Evolutionary conservation across 2,113 vertebrate species (phyloP).

Genomic region (Pelvicachromis taeniatus): DNA sequence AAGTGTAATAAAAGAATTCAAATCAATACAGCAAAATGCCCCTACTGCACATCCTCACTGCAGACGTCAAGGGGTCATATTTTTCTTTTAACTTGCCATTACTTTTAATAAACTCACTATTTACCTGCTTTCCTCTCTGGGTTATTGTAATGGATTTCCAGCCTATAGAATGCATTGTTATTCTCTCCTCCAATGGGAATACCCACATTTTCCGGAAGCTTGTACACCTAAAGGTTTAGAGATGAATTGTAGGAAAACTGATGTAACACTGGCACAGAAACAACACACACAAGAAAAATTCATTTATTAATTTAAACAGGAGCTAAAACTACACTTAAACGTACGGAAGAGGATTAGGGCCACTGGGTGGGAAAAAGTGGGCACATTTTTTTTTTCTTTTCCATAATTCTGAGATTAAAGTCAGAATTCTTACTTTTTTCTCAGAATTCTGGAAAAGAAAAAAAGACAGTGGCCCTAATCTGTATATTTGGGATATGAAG

Average conservation of each 20-base stretch:
- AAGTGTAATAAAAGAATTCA: background rate
- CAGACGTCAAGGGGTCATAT: background rate
- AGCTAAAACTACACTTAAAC: background rate
- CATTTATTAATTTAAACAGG: background rate
- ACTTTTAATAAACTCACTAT: background rate
- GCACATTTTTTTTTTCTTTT: no score
- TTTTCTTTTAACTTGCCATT: background rate
- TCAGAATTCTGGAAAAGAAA: no score
- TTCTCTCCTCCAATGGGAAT: slow-evolving; percentile 71
- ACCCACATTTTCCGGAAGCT: slow-evolving; percentile 58
- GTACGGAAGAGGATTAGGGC: no score
- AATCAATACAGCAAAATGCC: background rate
- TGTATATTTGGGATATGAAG: background rate
- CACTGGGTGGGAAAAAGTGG: no score
- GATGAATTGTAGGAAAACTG: background rate
- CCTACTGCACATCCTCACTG: background rate
- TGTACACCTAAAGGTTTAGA: background rate
- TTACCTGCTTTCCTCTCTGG: slow-evolving; percentile 63
- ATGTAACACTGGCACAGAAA: background rate
- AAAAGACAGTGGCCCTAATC: no score
- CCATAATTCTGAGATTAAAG: no score
- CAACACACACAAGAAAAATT: background rate
- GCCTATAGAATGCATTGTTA: slow-evolving; percentile 56
- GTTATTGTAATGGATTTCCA: slow-evolving; percentile 86
- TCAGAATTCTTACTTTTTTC: no score